phyloP scores from a whole-genome alignment of 2,113 vertebrate species.

The Phalacrocorax pelagicus region DNA sequence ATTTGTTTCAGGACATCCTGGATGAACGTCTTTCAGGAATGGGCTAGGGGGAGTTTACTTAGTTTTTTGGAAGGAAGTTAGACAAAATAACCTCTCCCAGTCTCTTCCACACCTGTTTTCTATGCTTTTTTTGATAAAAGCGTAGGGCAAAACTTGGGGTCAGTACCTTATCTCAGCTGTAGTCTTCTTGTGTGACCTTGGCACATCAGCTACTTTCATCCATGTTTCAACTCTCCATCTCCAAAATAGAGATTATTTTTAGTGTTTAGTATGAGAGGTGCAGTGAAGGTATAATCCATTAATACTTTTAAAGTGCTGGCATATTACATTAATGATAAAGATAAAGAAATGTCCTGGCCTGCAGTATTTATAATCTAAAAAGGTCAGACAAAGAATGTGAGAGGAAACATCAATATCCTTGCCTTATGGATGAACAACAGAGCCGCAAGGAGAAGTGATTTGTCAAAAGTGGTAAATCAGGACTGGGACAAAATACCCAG shows the following conservation, averaged over 20 bases:
- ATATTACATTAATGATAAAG: slow-evolving; percentile 27
- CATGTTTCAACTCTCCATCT: neutral
- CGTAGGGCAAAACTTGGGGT: neutral
- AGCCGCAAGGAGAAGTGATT: neutral
- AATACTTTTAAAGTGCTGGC: slow-evolving; percentile 12
- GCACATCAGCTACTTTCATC: neutral
- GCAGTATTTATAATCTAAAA: slow-evolving; percentile 18
- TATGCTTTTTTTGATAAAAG: neutral
- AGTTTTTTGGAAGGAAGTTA: neutral
- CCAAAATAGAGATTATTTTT: neutral
- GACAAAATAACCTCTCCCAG: neutral
- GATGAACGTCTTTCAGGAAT: neutral
- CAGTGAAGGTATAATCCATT: neutral
- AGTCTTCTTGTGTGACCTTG: neutral
- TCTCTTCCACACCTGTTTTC: neutral
- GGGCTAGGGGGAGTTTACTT: neutral
- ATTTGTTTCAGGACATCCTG: neutral
- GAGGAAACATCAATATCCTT: slow-evolving; percentile 10
- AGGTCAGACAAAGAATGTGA: slow-evolving; percentile 9
- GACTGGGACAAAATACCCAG: neutral
- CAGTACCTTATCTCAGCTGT: neutral
- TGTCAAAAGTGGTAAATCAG: neutral
- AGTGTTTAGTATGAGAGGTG: slow-evolving; percentile 1
- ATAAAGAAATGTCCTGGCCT: slow-evolving; percentile 1
- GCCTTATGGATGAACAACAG: neutral